A percentile compares a stretch with the other conserved stretches of the same genome.
Conservation (phyloP, 2,113 vertebrate species). For the Aegithalos caudatus region DNA sequence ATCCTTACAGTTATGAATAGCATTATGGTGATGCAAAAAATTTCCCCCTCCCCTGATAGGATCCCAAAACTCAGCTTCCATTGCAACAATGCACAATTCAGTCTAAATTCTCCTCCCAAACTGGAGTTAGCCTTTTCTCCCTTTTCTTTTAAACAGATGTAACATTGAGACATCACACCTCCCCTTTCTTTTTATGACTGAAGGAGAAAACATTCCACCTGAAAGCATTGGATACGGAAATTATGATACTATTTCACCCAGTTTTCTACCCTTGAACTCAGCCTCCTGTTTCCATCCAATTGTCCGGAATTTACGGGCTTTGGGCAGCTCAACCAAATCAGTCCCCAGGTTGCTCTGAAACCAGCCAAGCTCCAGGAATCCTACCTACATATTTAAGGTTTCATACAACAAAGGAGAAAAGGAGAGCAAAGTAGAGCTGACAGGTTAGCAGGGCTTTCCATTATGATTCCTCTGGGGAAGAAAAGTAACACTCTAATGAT, state of each 20-base stretch:
- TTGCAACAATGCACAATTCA: neutral
- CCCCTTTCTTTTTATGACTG: neutral
- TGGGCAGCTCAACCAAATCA: neutral
- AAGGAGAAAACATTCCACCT: neutral
- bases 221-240: neutral
- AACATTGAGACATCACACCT: neutral
- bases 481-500: constrained; percentile 33
- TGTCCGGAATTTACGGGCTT: neutral
- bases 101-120: neutral
- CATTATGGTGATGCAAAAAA: neutral
- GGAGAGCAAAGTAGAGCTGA: neutral
- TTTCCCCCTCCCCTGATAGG: neutral
- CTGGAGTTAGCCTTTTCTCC: neutral
- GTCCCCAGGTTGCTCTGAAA: neutral
- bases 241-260: neutral
- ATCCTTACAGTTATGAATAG: neutral
- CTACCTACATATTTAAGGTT: constrained; percentile 32
- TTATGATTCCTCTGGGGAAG: constrained; percentile 33
- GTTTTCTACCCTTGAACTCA: neutral
- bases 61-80: neutral
- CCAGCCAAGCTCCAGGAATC: constrained; percentile 13
- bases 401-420: neutral
- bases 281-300: neutral
- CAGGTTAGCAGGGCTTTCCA: constrained; percentile 6
- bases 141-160: neutral